Evolutionary conservation across 2,797 vertebrate genomes (phyloP).

Genomic region (Rhabdophis nuchalis): DNA sequence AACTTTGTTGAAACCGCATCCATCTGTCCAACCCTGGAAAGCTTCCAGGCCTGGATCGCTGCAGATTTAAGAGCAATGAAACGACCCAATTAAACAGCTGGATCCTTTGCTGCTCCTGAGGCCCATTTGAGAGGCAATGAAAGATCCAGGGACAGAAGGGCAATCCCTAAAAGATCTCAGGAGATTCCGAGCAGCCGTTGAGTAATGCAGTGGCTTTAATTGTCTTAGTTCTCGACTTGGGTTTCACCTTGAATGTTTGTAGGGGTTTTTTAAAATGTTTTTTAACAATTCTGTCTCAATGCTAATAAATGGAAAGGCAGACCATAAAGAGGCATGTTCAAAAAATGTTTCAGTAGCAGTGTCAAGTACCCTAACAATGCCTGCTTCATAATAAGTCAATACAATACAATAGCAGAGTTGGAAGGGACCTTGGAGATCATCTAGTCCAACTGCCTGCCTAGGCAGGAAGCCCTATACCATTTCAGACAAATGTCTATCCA

Average conservation of each 20-base stretch:
- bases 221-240: neutral
- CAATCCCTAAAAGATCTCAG: neutral
- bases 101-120: neutral
- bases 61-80: neutral
- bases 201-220: neutral
- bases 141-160: neutral
- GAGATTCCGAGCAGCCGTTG: neutral
- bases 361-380: too few species aligned
- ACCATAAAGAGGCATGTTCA: neutral
- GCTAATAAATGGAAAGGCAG: neutral
- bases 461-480: too few species aligned
- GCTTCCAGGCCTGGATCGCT: neutral
- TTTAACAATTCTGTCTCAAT: neutral
- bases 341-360: neutral
- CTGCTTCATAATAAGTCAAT: too few species aligned
- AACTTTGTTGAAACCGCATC: neutral
- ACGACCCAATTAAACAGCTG: neutral
- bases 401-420: too few species aligned
- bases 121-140: neutral
- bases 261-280: neutral
- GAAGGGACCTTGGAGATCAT: too few species aligned
- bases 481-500: too few species aligned
- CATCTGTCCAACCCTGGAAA: neutral
- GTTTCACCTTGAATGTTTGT: neutral
- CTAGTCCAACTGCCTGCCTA: too few species aligned